These are phyloP conservation scores for Crax fasciolata DNA, from an alignment of 2,797 vertebrate genomes.

Conservation along the genomic window DNA sequence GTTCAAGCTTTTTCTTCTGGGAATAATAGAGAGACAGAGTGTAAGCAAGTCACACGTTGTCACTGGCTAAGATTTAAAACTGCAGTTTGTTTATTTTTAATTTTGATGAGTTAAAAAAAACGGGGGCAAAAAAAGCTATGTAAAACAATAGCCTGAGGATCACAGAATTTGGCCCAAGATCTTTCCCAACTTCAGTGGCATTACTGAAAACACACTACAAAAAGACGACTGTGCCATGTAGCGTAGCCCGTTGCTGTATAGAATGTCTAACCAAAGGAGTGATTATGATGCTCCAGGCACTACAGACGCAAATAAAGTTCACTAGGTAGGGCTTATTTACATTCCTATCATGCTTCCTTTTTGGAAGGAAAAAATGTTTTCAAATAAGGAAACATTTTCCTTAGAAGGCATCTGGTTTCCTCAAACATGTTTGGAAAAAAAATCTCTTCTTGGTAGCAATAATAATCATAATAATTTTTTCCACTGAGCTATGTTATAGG, in stretches of 20 bases:
- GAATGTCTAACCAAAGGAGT: not conserved
- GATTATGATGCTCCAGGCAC: not conserved
- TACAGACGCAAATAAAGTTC: not conserved
- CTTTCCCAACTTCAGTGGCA: not conserved
- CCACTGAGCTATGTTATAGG: not conserved
- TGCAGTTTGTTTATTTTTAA: not conserved
- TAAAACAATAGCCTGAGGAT: conserved; percentile 2
- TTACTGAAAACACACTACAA: not conserved
- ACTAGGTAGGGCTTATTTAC: not conserved
- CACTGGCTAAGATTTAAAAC: conserved; percentile 12
- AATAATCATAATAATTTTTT: not conserved
- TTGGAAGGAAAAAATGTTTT: not conserved
- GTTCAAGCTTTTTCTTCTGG: not conserved
- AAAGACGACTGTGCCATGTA: not conserved
- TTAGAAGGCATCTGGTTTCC: not conserved
- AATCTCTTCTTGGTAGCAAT: not conserved
- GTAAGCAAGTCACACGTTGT: not conserved
- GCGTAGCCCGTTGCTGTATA: fast-evolving
- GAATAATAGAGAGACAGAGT: not conserved
- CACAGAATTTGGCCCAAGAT: not conserved
- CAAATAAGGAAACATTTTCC: not conserved
- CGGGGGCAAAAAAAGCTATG: not conserved
- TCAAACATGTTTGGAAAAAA: not conserved
- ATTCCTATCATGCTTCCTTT: not conserved
- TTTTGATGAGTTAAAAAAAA: not conserved